phyloP scores from a whole-genome alignment of 2,888 invertebrate genomes.

The Schrankia costaestrigalis region DNA sequence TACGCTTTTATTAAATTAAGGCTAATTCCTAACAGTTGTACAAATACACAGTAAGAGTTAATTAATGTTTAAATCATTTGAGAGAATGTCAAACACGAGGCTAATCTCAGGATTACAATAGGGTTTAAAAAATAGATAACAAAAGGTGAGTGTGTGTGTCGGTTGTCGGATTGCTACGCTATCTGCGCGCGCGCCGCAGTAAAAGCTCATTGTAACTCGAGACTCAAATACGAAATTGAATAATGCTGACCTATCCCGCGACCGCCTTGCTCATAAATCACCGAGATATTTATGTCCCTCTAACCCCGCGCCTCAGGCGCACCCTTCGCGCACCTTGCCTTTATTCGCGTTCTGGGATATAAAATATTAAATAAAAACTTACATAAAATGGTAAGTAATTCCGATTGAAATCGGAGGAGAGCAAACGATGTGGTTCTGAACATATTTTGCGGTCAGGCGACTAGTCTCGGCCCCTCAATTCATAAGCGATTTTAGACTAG shows the following conservation, averaged over 20 bases:
- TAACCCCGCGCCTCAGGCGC: constrained; percentile 51
- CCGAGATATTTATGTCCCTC: constrained; percentile 79
- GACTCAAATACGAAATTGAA: constrained; percentile 80
- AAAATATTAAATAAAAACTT: constrained; percentile 78
- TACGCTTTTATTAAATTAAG: constrained; percentile 27
- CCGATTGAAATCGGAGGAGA: constrained; percentile 68
- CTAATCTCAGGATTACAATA: constrained; percentile 56
- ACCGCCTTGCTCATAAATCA: constrained; percentile 78
- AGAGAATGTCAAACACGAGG: constrained; percentile 41
- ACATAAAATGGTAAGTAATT: constrained; percentile 77
- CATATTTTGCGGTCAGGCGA: constrained; percentile 64
- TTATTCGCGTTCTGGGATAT: constrained; percentile 72
- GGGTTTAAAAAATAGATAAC: constrained; percentile 58
- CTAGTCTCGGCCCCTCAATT: constrained; percentile 37
- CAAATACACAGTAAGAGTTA: constrained; percentile 27
- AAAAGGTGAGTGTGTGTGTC: constrained; percentile 50
- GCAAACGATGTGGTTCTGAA: constrained; percentile 57
- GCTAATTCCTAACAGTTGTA: constrained; percentile 27
- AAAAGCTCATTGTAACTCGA: constrained; percentile 79
- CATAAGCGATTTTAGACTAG: constrained; percentile 14
- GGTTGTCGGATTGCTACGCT: constrained; percentile 50
- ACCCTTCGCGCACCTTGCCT: constrained; percentile 48
- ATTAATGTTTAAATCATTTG: constrained; percentile 34
- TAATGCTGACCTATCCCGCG: constrained; percentile 81
- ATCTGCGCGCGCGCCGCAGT: constrained; percentile 71